phyloP scores from a whole-genome alignment of 2,113 vertebrate genomes.

The Himantopus leucocephalus region DNA sequence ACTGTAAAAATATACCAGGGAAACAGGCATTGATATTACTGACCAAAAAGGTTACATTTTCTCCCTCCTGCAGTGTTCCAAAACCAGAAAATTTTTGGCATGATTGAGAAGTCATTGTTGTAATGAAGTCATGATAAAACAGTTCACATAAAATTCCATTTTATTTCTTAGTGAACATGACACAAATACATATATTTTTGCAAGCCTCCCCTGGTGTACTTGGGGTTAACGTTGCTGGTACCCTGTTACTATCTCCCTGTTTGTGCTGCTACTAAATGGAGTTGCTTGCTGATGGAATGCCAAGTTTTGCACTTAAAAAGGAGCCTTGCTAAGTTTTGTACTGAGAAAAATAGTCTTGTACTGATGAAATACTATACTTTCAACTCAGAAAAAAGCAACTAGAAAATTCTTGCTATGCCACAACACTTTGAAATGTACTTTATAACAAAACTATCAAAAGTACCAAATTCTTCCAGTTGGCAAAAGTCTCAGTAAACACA shows the following conservation, averaged over 20 bases:
- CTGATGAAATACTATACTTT: not conserved
- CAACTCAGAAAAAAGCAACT: not conserved
- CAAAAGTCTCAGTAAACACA: constrained; percentile 31
- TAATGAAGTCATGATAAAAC: not conserved
- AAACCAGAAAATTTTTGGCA: not conserved
- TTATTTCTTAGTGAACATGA: not conserved
- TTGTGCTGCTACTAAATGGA: not conserved
- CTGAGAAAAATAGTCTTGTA: not conserved
- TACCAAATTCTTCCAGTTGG: not conserved
- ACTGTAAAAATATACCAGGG: not conserved
- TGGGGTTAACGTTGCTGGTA: not conserved
- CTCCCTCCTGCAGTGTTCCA: not conserved
- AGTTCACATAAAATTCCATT: not conserved
- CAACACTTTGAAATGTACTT: not conserved
- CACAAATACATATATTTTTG: not conserved
- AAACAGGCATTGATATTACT: not conserved
- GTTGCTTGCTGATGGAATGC: not conserved
- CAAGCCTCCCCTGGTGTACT: not conserved
- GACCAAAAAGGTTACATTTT: not conserved
- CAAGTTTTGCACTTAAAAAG: constrained; percentile 38
- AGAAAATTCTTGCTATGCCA: not conserved
- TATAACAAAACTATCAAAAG: constrained; percentile 9
- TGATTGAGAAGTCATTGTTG: not conserved
- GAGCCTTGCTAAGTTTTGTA: constrained; percentile 10
- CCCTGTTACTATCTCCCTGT: not conserved